Evolutionary conservation across 2,797 vertebrate species (phyloP), one percentile per base, ranked within the genome.

Genomic region (Catamblyrhynchus diadema): DNA sequence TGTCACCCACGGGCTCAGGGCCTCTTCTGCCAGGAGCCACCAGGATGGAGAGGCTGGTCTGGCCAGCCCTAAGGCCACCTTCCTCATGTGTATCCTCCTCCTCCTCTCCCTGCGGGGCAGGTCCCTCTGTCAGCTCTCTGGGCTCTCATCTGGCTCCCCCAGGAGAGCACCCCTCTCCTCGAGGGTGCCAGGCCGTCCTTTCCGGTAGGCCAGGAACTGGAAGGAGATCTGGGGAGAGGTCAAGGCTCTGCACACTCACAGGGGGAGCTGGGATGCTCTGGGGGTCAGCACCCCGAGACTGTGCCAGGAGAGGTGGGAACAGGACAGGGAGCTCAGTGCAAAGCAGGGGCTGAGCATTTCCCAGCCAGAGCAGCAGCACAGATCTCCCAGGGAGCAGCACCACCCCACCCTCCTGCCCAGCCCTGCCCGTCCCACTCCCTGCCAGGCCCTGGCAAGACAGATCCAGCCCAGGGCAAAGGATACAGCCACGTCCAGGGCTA

Each of bases 401-500:
- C 59, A 61, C 5, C 5, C 62, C 73, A 22, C 4, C 33, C 51
- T 67, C 30, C 66, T 25, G 35, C 23, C 62, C 8, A 5, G 19
- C 5, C 53, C 53, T 50, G 48, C 27, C 48, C 27, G 27, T 9
- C 12, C 32, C 2, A 0, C 53, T 27, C 74, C 72, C 41, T 22
- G 51, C 65, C 11, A 23, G 56, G 41, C 48, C n/a, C 7, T 0
- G 2, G 48, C 0, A 7, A 51, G 45, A 30, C 2, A 22, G 3
- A 62, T 8, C 27, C 71, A 15, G 3, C 16, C n/a, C 62, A 33
- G 47, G 27, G 48, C 12, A 92, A 99, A 99, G 99, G 99, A 99
- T 99, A 99, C 98, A 0, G 98, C 14, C 20, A 99, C 32, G 20
- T 99, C 99, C 0, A 99, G 97, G 20, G 96, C 86, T 74, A 99